A percentile compares a stretch with the other conserved stretches of the same genome.
Evolutionary conservation across 1,140 invertebrate genomes (phyloP).

Genomic region (Apis cerana): DNA sequence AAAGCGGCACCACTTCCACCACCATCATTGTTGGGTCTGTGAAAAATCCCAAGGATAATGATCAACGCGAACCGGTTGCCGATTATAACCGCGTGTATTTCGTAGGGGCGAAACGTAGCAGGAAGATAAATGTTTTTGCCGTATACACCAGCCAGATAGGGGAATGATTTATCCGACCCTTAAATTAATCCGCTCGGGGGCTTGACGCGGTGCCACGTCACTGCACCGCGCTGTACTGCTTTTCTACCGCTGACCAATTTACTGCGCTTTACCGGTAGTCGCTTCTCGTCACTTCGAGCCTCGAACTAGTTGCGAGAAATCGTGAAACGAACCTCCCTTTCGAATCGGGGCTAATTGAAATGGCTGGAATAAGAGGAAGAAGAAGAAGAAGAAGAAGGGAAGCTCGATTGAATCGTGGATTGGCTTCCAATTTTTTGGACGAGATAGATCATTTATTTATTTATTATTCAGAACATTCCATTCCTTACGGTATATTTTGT

Average conservation of each 20-base stretch:
- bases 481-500: too few relatives aligned
- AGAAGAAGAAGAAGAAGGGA: background rate
- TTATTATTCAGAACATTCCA: too few relatives aligned
- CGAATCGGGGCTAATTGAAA: background rate
- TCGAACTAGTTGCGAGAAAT: constrained; percentile 5
- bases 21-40: background rate
- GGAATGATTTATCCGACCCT: constrained; percentile 60
- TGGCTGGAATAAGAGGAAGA: background rate
- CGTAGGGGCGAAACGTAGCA: constrained; percentile 4
- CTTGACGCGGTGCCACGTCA: constrained; percentile 52
- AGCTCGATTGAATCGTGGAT: background rate
- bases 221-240: constrained; percentile 47
- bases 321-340: background rate
- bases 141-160: constrained; percentile 51
- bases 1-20: background rate
- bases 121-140: constrained; percentile 61
- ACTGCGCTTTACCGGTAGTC: constrained; percentile 1
- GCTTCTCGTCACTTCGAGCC: background rate
- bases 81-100: constrained; percentile 47
- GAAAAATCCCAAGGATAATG: constrained; percentile 12
- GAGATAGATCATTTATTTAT: background rate
- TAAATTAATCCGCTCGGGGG: constrained; percentile 61
- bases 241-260: constrained; percentile 39
- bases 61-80: constrained; percentile 17
- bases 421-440: background rate